Base-by-base conservation (phyloP, 2,888 invertebrate species). In the Calameuta filiformis region DNA sequence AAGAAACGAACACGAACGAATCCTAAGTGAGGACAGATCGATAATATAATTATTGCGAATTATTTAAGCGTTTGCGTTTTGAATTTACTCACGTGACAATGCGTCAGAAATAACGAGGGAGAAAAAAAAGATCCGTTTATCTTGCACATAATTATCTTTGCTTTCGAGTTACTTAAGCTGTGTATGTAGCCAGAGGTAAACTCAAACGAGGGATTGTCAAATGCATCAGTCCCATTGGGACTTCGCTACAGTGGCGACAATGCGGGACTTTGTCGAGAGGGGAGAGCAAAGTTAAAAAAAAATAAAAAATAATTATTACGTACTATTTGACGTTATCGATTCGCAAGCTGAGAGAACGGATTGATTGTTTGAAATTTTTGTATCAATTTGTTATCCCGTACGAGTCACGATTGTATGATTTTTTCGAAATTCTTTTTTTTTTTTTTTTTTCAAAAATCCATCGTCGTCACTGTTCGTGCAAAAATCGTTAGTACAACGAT, bases 261-360 rank as follows among this genome's bases (percentile, higher is more conserved):
- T 56, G 23, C 56, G 23, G 56, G 56, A 56, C 23, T 56, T 56
- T 56, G 74, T 77, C 74, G 56, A 76, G 73, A 34, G 37, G 11
- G 37, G 11, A 11, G 34, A 76, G 73, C 73, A 56, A 79, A 75
- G 71, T 79, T 79, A 40, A 40, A 40, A 11, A 35, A 35, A 40
- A 40, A 40, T 6, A 11, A 11, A 35, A 35, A 11, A 9, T 33
- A 3, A 33, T 33, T 33, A 6, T 6, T 23, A 9, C 9, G 23
- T 23, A 56, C 23, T 23, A 23, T 9, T 23, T 23, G 9, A 56
- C 6, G 56, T 56, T 71, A 76, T 75, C 35, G 68, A 75, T 75
- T 73, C 37, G 68, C 23, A 23, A 56, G 23, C 56, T 9, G 23
- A 9, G 23, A 9, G 4, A 23, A 56, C 0, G 23, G 0, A 9